Base-by-base conservation (phyloP, 2,113 vertebrate species). In the Chlorodrepanis virens region DNA sequence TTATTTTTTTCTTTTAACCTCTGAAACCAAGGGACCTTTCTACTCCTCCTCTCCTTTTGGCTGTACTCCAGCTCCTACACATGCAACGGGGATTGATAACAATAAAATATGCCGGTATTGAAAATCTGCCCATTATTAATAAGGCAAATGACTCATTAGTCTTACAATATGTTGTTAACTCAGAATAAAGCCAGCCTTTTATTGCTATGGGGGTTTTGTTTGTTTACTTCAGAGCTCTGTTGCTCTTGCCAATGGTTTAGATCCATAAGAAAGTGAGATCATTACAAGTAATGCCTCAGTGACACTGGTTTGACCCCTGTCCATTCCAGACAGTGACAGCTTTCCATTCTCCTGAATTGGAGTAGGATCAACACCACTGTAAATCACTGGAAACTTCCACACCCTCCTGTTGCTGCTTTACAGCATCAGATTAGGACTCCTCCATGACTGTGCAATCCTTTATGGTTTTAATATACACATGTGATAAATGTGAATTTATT, bases 61-160 rank as follows among this genome's bases (percentile, higher is more conserved):
- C 87, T 71, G 17, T 75, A 52, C 49, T 92, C 96, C 93, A 95
- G 57, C 69, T 76, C 65, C 80, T 82, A 91, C 74, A 72, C 76
- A 94, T 15, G 70, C 77, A 89, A 61, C 65, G 53, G 61, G 65
- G 93, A 83, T 40, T 89, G 81, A 89, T 81, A 61, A 79, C 76
- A 94, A 86, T 89, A 93, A 94, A 93, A 87, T 71, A 87, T 45
- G 56, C 45, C 82, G n/a, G 19, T 78, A 95, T 85, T 94, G 91
- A 95, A 95, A 97, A 82, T 82, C 87, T 87, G 57, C 70, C 87
- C 33, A 23, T 96, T 93, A 95, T 91, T 96, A 94, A 76, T 94
- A 89, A 87, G 21, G 56, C 70, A 75, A 70, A 84, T 91, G 87
- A 91, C 74, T 96, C 91, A 91, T 94, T 89, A 91, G 57, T 85